Conservation (phyloP, 2,113 vertebrate genomes). For the Pelecanoides urinatrix region DNA sequence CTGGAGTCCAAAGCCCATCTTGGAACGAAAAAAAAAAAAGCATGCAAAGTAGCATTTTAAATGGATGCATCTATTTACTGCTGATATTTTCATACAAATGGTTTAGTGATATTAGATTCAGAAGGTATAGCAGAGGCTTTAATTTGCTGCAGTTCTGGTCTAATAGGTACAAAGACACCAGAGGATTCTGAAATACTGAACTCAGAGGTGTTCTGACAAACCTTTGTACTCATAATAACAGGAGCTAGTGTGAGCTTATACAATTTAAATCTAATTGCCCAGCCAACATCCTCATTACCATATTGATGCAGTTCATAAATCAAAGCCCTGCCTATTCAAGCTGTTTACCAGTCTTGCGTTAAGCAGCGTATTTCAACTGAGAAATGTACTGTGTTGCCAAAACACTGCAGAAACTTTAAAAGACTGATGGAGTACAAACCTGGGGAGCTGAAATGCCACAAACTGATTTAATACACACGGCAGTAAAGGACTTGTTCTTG, state of each 20-base stretch:
- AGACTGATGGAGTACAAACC: background rate
- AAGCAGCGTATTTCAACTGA: background rate
- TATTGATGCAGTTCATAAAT: constrained; percentile 62
- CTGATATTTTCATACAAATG: background rate
- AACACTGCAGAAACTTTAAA: background rate
- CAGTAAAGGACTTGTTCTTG: background rate
- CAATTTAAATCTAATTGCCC: constrained; percentile 58
- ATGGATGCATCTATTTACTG: background rate
- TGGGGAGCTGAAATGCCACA: background rate
- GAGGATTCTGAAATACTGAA: constrained; percentile 35
- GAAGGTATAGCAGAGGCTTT: background rate
- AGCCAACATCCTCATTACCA: constrained; percentile 44
- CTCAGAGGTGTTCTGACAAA: constrained; percentile 40
- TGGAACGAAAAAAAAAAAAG: background rate
- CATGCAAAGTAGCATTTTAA: background rate
- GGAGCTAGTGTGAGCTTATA: constrained; percentile 22
- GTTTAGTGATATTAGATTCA: background rate
- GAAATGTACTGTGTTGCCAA: background rate
- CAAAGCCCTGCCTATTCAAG: constrained; percentile 42
- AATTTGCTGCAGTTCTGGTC: constrained; percentile 37
- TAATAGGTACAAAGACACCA: constrained; percentile 11
- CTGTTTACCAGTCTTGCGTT: constrained; percentile 18
- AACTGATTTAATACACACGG: background rate
- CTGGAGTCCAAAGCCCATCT: background rate
- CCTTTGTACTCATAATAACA: constrained; percentile 44